A percentile compares a stretch with the other conserved stretches of the same genome.
These are phyloP conservation scores for Sebastes nivosus DNA, from an alignment of 2,797 vertebrate species.

Conservation along the genomic window DNA sequence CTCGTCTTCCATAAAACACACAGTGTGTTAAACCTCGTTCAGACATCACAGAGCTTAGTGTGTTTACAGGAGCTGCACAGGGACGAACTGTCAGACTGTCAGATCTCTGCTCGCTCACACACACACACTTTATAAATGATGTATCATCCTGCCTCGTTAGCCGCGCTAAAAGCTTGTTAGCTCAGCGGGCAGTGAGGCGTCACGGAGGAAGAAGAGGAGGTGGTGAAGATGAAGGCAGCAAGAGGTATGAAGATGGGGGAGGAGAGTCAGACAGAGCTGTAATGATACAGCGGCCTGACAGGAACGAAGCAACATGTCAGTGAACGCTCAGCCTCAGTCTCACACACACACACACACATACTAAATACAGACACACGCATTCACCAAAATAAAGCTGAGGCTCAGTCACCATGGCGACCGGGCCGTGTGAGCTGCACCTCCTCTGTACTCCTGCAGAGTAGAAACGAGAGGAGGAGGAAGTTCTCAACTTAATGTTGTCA, in stretches of 20 bases:
- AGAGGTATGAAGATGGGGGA: neutral
- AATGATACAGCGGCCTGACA: slow-evolving; percentile 8
- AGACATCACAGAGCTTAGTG: neutral
- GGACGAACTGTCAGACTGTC: neutral
- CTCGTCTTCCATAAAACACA: neutral
- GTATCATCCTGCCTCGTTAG: neutral
- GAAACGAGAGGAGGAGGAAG: neutral
- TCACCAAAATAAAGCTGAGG: neutral
- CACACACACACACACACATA: neutral
- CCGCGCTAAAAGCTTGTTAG: neutral
- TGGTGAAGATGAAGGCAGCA: neutral
- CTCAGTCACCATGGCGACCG: slow-evolving; percentile 10
- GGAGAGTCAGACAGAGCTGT: neutral
- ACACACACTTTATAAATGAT: slow-evolving; percentile 3
- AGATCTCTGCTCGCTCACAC: neutral
- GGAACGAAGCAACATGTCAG: slow-evolving; percentile 1
- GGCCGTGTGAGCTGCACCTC: neutral
- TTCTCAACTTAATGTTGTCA: neutral
- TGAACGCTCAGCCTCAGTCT: neutral
- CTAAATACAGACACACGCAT: neutral
- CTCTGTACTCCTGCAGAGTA: neutral
- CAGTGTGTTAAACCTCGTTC: neutral
- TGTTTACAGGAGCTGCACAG: neutral
- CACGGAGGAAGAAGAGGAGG: neutral
- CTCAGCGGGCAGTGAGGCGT: neutral